These are phyloP conservation scores for Acronicta psi DNA, from an alignment of 2,888 invertebrate genomes.

Conservation along the genomic window DNA sequence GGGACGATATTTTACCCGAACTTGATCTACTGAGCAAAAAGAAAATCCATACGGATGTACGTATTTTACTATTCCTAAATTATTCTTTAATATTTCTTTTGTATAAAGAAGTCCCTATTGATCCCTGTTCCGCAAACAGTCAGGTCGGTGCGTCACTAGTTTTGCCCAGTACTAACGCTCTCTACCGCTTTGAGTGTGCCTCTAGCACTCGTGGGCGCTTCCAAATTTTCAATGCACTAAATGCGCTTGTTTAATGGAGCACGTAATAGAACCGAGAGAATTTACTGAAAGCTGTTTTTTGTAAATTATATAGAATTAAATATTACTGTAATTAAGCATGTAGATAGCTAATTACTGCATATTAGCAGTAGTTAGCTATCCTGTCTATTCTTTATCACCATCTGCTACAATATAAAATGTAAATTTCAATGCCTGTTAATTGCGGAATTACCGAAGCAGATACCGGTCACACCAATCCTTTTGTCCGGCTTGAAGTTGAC, in stretches of 20 bases:
- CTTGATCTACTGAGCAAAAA: too few relatives aligned
- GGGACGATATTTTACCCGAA: too few relatives aligned
- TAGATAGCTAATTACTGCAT: too few relatives aligned
- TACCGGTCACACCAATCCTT: too few relatives aligned
- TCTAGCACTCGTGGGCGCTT: conserved; percentile 39
- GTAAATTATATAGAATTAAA: background rate
- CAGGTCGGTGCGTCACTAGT: conserved; percentile 66
- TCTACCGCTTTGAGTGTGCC: conserved; percentile 46
- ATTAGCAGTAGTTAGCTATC: too few relatives aligned
- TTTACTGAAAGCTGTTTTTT: conserved; percentile 15
- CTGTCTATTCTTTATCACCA: too few relatives aligned
- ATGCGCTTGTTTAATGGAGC: conserved; percentile 51
- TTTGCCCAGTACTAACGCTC: conserved; percentile 60
- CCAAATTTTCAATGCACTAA: conserved; percentile 52
- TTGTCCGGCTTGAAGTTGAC: too few relatives aligned
- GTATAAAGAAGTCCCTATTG: conserved; percentile 50
- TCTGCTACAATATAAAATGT: too few relatives aligned
- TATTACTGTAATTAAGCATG: too few relatives aligned
- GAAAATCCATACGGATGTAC: too few relatives aligned
- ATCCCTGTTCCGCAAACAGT: conserved; percentile 57
- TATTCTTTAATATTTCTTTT: background rate
- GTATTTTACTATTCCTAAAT: background rate
- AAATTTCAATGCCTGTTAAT: too few relatives aligned
- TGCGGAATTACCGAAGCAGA: too few relatives aligned
- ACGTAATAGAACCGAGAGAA: conserved; percentile 33